phyloP scores from a whole-genome alignment of 2,113 vertebrate species.

The Typhlomys cinereus region DNA sequence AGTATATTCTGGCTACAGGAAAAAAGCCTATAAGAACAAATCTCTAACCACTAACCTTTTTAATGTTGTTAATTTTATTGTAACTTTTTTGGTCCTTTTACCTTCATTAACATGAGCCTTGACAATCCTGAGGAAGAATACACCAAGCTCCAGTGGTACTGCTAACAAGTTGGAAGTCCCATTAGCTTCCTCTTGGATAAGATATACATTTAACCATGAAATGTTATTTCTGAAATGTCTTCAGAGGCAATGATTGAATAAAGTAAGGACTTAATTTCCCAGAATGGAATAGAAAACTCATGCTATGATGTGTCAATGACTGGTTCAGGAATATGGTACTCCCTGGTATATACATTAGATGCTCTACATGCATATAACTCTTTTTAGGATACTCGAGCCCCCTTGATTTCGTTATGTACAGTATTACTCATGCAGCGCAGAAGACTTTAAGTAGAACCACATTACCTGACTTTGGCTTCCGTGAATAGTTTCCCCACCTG shows the following conservation, averaged over 20 bases:
- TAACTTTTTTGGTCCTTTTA: not conserved
- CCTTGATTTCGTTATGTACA: conserved; percentile 6
- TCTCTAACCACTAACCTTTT: conserved; percentile 42
- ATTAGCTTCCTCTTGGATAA: conserved; percentile 50
- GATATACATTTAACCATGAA: conserved; percentile 49
- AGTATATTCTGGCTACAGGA: not conserved
- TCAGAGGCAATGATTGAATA: conserved; percentile 13
- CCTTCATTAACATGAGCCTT: conserved; percentile 58
- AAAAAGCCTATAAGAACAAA: not conserved
- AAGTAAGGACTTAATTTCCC: conserved; percentile 39
- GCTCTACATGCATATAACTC: not conserved
- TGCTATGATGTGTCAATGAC: conserved; percentile 4
- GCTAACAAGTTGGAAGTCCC: conserved; percentile 39
- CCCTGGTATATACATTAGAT: not conserved
- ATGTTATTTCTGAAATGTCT: conserved; percentile 46
- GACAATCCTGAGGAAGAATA: conserved; percentile 5
- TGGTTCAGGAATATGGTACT: conserved; percentile 20
- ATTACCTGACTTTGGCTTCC: not conserved
- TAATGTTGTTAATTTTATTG: not conserved
- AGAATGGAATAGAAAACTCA: conserved; percentile 46
- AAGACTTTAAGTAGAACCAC: not conserved
- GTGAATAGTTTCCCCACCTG: not conserved
- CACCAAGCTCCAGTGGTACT: not conserved
- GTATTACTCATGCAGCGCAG: not conserved
- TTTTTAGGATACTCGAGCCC: not conserved